phyloP scores from a whole-genome alignment of 2,888 invertebrate genomes.

The Auanema sp. region DNA sequence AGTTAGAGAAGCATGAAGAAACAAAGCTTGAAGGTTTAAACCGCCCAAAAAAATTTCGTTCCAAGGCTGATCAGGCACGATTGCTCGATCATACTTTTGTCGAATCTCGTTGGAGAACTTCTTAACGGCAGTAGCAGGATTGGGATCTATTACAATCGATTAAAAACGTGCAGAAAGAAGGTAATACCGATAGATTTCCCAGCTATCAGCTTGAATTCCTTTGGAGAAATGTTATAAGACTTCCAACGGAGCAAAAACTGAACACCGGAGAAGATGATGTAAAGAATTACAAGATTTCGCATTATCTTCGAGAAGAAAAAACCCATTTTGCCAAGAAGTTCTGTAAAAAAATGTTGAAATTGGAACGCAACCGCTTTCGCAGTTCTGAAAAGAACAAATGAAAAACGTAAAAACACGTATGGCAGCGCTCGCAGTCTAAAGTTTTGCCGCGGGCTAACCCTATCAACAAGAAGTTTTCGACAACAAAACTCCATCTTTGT shows the following conservation, averaged over 20 bases:
- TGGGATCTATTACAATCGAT: neutral
- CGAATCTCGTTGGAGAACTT: too few relatives aligned
- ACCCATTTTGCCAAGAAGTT: constrained; percentile 39
- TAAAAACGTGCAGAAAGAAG: too few relatives aligned
- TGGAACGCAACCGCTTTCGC: constrained; percentile 1
- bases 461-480: neutral
- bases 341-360: too few relatives aligned
- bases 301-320: constrained; percentile 50
- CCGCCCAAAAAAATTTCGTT: too few relatives aligned
- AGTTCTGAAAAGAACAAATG: neutral
- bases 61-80: too few relatives aligned
- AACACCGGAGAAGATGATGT: constrained; percentile 29
- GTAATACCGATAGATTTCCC: constrained; percentile 40
- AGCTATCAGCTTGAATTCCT: constrained; percentile 54
- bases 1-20: constrained; percentile 50
- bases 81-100: too few relatives aligned
- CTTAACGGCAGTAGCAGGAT: too few relatives aligned
- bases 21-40: constrained; percentile 25
- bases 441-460: neutral
- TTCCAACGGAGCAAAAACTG: constrained; percentile 48
- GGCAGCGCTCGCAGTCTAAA: too few relatives aligned
- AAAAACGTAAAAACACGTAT: neutral
- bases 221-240: constrained; percentile 51
- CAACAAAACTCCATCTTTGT: neutral
- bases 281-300: constrained; percentile 40